Conservation (phyloP, 2,113 vertebrate species). For the Xyrauchen texanus region DNA sequence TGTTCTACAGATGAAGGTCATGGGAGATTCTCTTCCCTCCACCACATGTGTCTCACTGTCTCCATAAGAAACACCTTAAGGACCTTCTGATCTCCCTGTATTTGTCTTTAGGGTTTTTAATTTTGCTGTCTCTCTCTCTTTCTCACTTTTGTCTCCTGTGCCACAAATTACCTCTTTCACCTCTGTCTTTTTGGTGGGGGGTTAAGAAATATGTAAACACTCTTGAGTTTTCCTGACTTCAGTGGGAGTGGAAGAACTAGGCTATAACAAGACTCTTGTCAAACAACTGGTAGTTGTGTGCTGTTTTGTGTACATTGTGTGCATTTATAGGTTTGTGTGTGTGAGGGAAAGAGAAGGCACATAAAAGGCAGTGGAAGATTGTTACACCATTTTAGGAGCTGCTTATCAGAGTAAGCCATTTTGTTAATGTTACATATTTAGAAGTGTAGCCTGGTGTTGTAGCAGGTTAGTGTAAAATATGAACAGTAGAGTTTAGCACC, state of each 20-base stretch:
- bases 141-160: background rate
- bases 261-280: conserved; percentile 7
- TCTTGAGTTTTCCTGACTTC: background rate
- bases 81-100: background rate
- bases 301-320: background rate
- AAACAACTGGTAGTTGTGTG: conserved; percentile 15
- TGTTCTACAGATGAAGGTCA: conserved; percentile 3
- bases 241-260: conserved; percentile 1
- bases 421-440: conserved; percentile 25
- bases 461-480: background rate
- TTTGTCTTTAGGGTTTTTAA: conserved; percentile 2
- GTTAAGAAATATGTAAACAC: conserved; percentile 26
- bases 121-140: background rate
- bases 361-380: conserved; percentile 27
- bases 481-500: background rate
- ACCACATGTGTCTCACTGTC: background rate
- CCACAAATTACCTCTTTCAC: background rate
- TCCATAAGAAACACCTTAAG: background rate
- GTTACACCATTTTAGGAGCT: conserved; percentile 44
- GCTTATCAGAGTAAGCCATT: conserved; percentile 34
- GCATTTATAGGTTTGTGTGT: conserved; percentile 6
- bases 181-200: background rate
- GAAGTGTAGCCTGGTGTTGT: background rate
- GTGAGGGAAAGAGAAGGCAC: background rate
- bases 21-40: background rate